Base-by-base conservation (phyloP, 2,797 vertebrate species). In the Argentina silus region DNA sequence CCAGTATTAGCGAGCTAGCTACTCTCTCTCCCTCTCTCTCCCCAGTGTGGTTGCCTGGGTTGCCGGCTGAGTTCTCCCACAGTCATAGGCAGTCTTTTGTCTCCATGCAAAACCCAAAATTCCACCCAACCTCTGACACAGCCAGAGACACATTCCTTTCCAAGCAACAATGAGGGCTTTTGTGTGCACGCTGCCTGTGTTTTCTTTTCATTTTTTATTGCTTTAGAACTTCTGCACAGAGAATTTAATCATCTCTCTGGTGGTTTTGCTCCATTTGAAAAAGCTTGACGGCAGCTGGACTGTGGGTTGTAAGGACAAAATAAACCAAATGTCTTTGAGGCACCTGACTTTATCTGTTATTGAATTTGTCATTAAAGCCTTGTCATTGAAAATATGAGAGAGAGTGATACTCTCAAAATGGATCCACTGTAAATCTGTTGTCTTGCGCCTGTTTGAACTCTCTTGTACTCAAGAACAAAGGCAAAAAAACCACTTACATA, bases 131-230 rank as follows among this genome's bases (percentile, higher is more conserved):
- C 86, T 81, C 83, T 86, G 81, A 86, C 89, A 86, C 87, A 89
- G 66, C 70, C 80, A 81, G 83, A 83, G 71, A 85, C 61, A 77
- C 90, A 93, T 93, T 93, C 92, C 90, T 87, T 57, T 76, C 75
- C 70, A 70, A 2, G 78, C 72, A 91, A 93, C 91, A 93, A 92
- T 88, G 86, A 83, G 83, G 62, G 77, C 85, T 90, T 87, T 92
- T 92, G 90, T 93, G 82, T 80, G 78, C 78, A 68, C 81, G 14
- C 80, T 62, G 71, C 81, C 82, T 62, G 69, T 91, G 86, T 90
- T 92, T 91, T 90, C 85, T 79, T 92, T 90, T 89, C 84, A 89
- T 86, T 90, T 88, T 55, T 92, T 90, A 91, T 92, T 90, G 83
- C 86, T 86, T 86, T 87, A 85, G 83, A 90, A 86, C 88, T 88